Conservation (phyloP, 2,888 invertebrate species). For the Andrena trimmerana region DNA sequence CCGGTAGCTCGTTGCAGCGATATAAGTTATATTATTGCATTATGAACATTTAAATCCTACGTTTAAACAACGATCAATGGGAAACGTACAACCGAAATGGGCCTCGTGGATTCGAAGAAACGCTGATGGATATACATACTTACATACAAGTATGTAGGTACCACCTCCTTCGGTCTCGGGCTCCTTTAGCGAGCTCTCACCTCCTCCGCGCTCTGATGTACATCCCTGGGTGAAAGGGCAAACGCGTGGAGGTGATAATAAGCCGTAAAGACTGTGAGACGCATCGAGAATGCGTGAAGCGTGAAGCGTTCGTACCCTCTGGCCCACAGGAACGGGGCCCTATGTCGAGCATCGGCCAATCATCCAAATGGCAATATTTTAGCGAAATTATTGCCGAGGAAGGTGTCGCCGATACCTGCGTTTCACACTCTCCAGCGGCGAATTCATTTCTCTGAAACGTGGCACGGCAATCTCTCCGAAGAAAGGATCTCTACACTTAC, state of each 20-base stretch:
- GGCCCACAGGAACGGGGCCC: conserved; percentile 56
- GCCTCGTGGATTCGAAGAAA: no score
- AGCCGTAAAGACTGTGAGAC: conserved; percentile 80
- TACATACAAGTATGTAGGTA: no score
- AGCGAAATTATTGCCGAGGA: conserved; percentile 63
- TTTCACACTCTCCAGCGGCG: neutral
- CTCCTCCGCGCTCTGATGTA: conserved; percentile 70
- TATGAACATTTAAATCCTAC: no score
- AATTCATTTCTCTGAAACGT: neutral
- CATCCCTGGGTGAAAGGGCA: conserved; percentile 73
- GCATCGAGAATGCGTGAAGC: conserved; percentile 77
- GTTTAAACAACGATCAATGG: no score
- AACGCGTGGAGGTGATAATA: conserved; percentile 81
- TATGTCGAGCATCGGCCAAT: conserved; percentile 56
- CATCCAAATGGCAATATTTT: conserved; percentile 63
- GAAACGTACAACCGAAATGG: no score
- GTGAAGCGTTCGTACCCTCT: conserved; percentile 76
- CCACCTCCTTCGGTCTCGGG: neutral
- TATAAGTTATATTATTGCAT: no score
- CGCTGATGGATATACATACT: no score
- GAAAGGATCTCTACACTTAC: neutral
- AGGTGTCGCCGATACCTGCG: conserved; percentile 48
- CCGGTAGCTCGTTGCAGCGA: no score
- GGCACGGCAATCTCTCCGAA: neutral
- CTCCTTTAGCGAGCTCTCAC: conserved; percentile 34